Percentiles rank a stretch among this genome's conserved stretches.
Evolutionary conservation across 2,888 invertebrate genomes (phyloP).

Genomic region (Salpingus planirostris): DNA sequence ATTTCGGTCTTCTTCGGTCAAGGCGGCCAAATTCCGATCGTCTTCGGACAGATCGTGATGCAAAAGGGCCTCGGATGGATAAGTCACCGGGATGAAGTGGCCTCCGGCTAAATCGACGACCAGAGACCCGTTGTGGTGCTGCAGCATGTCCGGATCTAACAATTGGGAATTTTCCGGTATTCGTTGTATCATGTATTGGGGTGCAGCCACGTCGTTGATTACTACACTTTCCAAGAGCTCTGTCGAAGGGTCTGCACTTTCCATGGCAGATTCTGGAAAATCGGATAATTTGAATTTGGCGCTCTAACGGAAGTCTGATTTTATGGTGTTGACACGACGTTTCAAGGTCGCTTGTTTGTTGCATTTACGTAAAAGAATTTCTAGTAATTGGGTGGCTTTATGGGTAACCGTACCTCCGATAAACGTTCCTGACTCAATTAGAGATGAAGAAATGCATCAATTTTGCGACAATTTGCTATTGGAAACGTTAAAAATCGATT

Average conservation of each 20-base stretch:
- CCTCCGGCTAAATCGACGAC: conserved; percentile 39
- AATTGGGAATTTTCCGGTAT: conserved; percentile 38
- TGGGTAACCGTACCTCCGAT: background rate
- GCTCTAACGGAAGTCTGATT: conserved; percentile 25
- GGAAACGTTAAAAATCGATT: conserved; percentile 20
- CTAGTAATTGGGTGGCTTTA: conserved; percentile 5
- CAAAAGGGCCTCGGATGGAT: conserved; percentile 38
- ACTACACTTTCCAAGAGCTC: conserved; percentile 37
- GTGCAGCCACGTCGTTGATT: conserved; percentile 30
- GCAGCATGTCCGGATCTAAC: conserved; percentile 36
- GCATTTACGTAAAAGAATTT: conserved; percentile 6
- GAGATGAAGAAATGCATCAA: background rate
- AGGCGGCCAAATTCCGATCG: conserved; percentile 50
- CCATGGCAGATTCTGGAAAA: too few species aligned
- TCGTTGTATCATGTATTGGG: conserved; percentile 39
- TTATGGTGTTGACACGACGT: conserved; percentile 35
- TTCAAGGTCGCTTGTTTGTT: conserved; percentile 35
- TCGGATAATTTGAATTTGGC: conserved; percentile 24
- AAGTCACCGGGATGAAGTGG: conserved; percentile 40
- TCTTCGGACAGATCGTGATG: conserved; percentile 48
- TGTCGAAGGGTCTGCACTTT: conserved; percentile 21
- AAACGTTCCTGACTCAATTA: conserved; percentile 1
- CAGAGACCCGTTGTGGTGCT: conserved; percentile 38
- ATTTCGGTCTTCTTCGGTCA: too few species aligned
- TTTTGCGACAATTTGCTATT: conserved; percentile 12